Conservation (phyloP, 2,797 vertebrate species). For the Phrynocephalus guinanensis region DNA sequence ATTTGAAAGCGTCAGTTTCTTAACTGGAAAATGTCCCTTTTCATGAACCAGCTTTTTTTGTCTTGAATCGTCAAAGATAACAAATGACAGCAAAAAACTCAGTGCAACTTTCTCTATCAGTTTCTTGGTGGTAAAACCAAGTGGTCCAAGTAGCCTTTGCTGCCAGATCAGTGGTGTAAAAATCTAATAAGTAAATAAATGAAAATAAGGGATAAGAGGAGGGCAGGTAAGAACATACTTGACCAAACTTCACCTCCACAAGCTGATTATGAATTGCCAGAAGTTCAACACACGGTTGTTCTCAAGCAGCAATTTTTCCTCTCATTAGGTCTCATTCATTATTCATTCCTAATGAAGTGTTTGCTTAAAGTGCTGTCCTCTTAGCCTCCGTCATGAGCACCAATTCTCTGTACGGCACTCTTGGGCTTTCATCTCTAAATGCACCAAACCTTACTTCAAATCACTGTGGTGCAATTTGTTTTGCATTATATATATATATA, state of each 20-base stretch:
- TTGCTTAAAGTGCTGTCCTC: constrained; percentile 60
- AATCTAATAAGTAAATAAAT: too few relatives aligned
- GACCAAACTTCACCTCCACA: constrained; percentile 18
- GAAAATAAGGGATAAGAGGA: too few relatives aligned
- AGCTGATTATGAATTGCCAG: constrained; percentile 13
- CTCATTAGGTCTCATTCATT: constrained; percentile 61
- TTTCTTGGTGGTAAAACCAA: neutral
- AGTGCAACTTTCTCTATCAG: neutral
- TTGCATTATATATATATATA: constrained; percentile 49
- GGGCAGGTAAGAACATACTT: neutral
- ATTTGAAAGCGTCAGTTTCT: neutral
- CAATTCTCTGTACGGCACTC: constrained; percentile 52
- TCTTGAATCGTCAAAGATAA: neutral
- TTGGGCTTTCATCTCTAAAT: constrained; percentile 53
- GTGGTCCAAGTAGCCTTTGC: neutral
- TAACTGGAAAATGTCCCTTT: neutral
- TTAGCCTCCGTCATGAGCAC: constrained; percentile 56
- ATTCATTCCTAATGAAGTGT: constrained; percentile 66
- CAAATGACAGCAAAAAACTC: neutral
- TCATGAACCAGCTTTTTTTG: neutral
- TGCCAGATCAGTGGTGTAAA: too few relatives aligned
- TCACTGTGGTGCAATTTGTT: constrained; percentile 37
- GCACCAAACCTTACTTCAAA: constrained; percentile 22
- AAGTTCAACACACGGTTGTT: neutral
- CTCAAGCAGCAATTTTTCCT: constrained; percentile 26